Base-by-base conservation (phyloP, 2,113 vertebrate genomes). In the Thamnophis sirtalis region DNA sequence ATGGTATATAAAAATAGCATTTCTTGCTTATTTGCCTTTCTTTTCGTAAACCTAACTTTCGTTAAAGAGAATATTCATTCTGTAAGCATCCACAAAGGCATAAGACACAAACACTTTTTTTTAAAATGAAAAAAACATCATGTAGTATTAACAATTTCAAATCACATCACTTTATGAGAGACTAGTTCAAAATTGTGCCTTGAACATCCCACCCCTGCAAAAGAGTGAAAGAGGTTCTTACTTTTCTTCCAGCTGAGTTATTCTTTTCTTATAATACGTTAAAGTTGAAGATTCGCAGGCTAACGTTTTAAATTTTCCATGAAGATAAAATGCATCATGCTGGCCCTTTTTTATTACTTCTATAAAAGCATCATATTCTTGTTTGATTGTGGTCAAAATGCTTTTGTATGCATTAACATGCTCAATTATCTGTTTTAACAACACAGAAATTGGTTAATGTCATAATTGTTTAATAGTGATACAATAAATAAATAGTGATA, bases 291-390 rank as follows among this genome's bases (percentile, higher is more conserved):
- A 92, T 51, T 94, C 96, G 19, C 96, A 95, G 54, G 96, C 93
- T 8, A 96, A 92, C 56, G 94, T 87, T 92, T 95, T 97, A 93
- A 96, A 49, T 91, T 94, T 97, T 56, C 95, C 90, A 9, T 93
- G 95, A 53, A 96, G 93, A 90, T 80, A 88, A 92, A 94, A 92
- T 22, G 63, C 94, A 89, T 94, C 96, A 26, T 92, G 96, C 93
- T 93, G 91, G 91, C 87, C 92, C 85, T 95, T 96, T 93, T 97
- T 98, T 56, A 98, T 86, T 24, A 90, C 95, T 17, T 96, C 93
- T 96, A 98, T 97, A 91, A 97, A 93, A 1, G 93, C 84, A 84
- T 98, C 98, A 1, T 98, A 98, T 94, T 98, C 97, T 87, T 96
- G 91, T 94, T 98, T 98, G 94, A 98, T 97, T 93, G 95, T 95